Evolutionary conservation across 2,888 invertebrate genomes (phyloP), one percentile per base, ranked within the genome.

Genomic region (Hecatera dysodea): DNA sequence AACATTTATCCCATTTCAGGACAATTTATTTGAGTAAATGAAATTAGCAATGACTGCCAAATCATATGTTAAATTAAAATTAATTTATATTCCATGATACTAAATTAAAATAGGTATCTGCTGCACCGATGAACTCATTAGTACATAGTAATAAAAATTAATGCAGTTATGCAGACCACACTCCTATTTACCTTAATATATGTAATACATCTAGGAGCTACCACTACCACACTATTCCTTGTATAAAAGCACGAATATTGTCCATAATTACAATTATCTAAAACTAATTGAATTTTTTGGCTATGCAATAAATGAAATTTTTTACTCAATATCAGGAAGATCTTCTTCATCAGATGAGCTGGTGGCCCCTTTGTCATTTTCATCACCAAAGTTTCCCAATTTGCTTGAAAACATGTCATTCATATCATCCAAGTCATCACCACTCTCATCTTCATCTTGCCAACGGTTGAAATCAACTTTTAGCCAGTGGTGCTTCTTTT

Each of bases 381-480:
- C 92, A 78, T 92, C 93, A 50, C 90, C 92, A 75, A 90, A 90
- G 57, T 90, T 89, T 36, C 90, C 90, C 78, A 93, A 85, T 88
- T 93, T 93, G 78, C 89, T 89, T 19, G 91, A 89, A 73, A 94
- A 93, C 91, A 94, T 93, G 68, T 94, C 93, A 84, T 91, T 91
- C 89, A 90, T 90, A 39, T 91, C 90, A 77, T 91, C 91, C 75
- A 90, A 75, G 53, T 98, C 98, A 85, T 98, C 98, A 15, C 98
- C 98, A 73, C 98, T 98, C 73, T 99, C 99, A 88, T 98, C 98
- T 94, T 99, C 99, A 96, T 99, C 99, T 92, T 98, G 98, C 99
- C 99, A 99, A 94, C 99, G 99, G 90, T 98, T 98, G 92, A 99
- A 99, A 92, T 99, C 99, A 83, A 99, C 98, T 96, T 99, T 99